Conservation (phyloP, 2,113 vertebrate species). For the Sclerurus mexicanus region DNA sequence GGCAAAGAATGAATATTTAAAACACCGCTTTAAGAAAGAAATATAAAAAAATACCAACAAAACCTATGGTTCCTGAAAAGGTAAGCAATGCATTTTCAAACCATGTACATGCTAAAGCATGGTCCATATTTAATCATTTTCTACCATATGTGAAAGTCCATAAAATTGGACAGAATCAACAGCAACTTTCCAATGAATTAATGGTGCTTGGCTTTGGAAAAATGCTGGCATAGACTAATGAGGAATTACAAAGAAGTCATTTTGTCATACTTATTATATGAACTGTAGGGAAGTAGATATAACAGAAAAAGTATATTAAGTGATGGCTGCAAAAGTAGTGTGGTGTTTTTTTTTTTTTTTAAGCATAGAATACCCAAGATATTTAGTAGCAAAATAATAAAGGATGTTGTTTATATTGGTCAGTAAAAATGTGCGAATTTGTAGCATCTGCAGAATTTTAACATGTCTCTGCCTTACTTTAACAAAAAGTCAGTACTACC, state of each 20-base stretch:
- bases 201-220: neutral
- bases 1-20: neutral
- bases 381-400: accelerated
- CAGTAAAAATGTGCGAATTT: neutral
- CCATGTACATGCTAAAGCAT: neutral
- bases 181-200: neutral
- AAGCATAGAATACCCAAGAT: neutral
- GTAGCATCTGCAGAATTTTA: neutral
- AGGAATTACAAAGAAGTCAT: neutral
- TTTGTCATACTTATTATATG: neutral
- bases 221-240: neutral
- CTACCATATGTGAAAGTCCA: neutral
- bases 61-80: neutral
- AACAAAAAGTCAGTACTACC: neutral
- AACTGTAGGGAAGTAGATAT: neutral
- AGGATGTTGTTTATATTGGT: neutral
- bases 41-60: neutral
- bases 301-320: neutral
- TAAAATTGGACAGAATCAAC: neutral
- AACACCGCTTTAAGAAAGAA: neutral
- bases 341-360: neutral
- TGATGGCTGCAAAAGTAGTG: neutral
- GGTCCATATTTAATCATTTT: neutral
- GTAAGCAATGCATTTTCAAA: neutral
- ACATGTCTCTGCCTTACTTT: neutral